Base-by-base conservation (phyloP, 2,888 invertebrate species). In the Mythimna impura region DNA sequence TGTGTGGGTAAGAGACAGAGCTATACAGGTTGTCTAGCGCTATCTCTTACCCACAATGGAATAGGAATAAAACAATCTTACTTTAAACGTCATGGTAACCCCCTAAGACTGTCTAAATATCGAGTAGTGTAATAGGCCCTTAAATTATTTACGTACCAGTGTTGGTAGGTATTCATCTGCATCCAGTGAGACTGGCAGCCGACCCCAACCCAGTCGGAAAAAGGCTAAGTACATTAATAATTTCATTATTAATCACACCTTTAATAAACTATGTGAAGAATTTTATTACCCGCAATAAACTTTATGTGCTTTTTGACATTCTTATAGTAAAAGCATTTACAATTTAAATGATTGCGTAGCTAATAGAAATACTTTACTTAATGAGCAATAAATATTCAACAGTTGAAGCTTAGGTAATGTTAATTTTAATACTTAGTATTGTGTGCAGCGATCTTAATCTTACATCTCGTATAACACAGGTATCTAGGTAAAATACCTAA, bases 381-480 rank as follows among this genome's bases (percentile, higher is more conserved):
- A 80, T 65, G 77, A 69, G 61, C 61, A 55, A 64, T 78, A 68
- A 81, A 81, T 77, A 78, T 81, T 81, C 50, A 81, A 76, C 43
- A 57, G 60, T 47, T 64, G 67, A 17, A 30, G 20, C 43, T 61
- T 55, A 78, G 7, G 14, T 50, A 40, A 43, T 22, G 25, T 47
- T 47, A 58, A n/a, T 66, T 58, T 34, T 52, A 36, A 22, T 22
- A 52, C 50, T 14, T 73, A 34, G 36, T 43, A 78, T 20, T 71
- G 20, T 71, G 60, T 63, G 17, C 22, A 40, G 12, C 3, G 72
- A 61, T 61, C 52, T 54, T 50, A 55, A 61, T 61, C 54, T 25
- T 43, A 2, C 34, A 78, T 77, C 34, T 78, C 25, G 43, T 60
- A 52, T 43, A 54, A 25, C 14, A 20, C 20, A 34, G 20, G 20